These are phyloP conservation scores for Brevimyrus niger DNA, from an alignment of 2,113 vertebrate genomes.

Conservation along the genomic window DNA sequence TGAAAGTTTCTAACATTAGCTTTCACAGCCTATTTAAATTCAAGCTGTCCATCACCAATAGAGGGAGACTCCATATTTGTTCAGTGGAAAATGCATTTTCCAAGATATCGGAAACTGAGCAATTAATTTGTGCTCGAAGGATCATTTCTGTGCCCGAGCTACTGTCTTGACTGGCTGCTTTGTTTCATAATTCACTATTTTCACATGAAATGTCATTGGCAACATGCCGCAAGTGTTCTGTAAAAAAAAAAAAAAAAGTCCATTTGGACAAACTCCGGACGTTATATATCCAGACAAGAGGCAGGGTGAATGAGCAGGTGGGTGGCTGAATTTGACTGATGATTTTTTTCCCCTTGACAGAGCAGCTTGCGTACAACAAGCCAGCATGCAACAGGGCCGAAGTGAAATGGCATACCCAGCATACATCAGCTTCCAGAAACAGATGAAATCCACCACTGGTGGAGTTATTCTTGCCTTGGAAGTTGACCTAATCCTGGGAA, in stretches of 20 bases:
- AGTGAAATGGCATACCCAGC: background rate
- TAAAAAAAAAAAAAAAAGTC: slow-evolving; percentile 9
- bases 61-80: background rate
- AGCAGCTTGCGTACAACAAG: background rate
- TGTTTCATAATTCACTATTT: slow-evolving; percentile 15
- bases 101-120: slow-evolving; percentile 1
- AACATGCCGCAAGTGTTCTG: background rate
- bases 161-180: slow-evolving; percentile 13
- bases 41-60: background rate
- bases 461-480: background rate
- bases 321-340: slow-evolving; percentile 5
- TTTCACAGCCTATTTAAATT: background rate
- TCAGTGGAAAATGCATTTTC: slow-evolving; percentile 7
- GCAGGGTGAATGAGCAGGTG: slow-evolving; percentile 7
- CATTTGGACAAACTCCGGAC: slow-evolving; percentile 6
- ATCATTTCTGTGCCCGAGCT: background rate
- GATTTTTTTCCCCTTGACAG: slow-evolving; percentile 2
- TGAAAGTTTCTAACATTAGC: background rate
- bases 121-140: background rate
- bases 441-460: background rate
- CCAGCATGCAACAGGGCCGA: background rate
- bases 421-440: background rate
- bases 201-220: background rate
- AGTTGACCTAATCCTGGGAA: background rate
- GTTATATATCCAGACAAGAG: slow-evolving; percentile 8